Base-by-base conservation (phyloP, 2,797 vertebrate genomes). In the Onychomys torridus region DNA sequence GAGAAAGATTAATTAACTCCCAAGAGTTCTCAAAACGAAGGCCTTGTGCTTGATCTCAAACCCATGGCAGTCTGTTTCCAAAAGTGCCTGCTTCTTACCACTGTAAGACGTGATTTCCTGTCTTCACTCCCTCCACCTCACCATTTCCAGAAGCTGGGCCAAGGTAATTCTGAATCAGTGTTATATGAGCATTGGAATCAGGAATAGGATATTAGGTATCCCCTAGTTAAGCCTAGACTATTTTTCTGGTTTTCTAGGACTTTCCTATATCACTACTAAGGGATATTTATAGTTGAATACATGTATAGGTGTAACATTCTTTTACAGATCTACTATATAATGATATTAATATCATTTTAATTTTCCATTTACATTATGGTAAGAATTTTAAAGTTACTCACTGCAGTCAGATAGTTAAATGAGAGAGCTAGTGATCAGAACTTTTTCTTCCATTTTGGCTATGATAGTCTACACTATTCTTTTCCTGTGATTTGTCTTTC, bases 111-210 rank as follows among this genome's bases (percentile, higher is more conserved):
- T 6, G 3, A 2, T 40, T 93, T 90, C 61, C 1, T 49, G 12
- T 57, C 3, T 75, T 87, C 29, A 71, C 81, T 52, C 10, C 37
- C n/a, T 55, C 21, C 27, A 67, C 49, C 43, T 92, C 29, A 37
- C 2, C 93, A 27, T 57, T 95, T 86, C 11, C 57, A 71, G 57
- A 96, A 85, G 7, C 1, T 85, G 32, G 8, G 5, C 12, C 43
- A 83, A 75, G 14, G 52, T 89, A 79, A 55, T 90, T 90, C 76
- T 73, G 23, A 94, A 29, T 85, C 84, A 92, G 73, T 87, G 37
- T 76, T 34, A 93, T 23, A 10, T 1, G 55, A 12, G 5, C 43
- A 4, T 40, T 84, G 82, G 0, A 78, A 17, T 83, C 34, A 75
- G 63, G 23, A 32, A 88, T 88, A 90, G 0, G 6, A 52, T n/a